phyloP scores from a whole-genome alignment of 2,113 vertebrate genomes.

The Stictonetta naevosa region DNA sequence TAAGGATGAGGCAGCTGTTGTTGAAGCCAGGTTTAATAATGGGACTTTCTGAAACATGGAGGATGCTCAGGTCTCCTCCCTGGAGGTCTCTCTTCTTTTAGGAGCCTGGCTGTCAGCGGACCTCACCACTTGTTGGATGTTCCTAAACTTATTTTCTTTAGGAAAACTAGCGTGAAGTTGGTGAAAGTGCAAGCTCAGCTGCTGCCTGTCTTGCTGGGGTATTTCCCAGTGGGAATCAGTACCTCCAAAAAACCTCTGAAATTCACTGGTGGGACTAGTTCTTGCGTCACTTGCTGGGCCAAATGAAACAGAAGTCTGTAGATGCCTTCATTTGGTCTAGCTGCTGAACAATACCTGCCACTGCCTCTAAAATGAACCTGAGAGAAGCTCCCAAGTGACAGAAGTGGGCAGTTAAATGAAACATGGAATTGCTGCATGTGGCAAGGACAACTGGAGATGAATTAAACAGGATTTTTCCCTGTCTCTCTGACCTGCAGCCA shows the following conservation, averaged over 20 bases:
- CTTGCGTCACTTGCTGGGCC: not conserved
- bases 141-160: not conserved
- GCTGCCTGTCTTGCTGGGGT: accelerated
- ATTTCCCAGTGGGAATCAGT: not conserved
- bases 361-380: not conserved
- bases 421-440: not conserved
- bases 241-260: not conserved
- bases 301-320: not conserved
- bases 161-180: not conserved
- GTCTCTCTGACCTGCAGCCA: not conserved
- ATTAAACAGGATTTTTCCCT: not conserved
- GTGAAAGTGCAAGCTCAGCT: not conserved
- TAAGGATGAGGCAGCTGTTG: not conserved
- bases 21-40: not conserved
- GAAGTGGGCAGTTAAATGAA: not conserved
- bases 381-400: not conserved
- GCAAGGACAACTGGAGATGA: not conserved
- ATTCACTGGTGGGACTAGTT: not conserved
- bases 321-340: not conserved
- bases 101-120: not conserved
- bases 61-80: accelerated
- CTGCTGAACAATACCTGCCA: not conserved
- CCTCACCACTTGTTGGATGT: not conserved
- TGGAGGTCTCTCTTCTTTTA: not conserved
- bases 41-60: not conserved